phyloP scores from a whole-genome alignment of 2,113 vertebrate species.

The Protomyctophum bolini region DNA sequence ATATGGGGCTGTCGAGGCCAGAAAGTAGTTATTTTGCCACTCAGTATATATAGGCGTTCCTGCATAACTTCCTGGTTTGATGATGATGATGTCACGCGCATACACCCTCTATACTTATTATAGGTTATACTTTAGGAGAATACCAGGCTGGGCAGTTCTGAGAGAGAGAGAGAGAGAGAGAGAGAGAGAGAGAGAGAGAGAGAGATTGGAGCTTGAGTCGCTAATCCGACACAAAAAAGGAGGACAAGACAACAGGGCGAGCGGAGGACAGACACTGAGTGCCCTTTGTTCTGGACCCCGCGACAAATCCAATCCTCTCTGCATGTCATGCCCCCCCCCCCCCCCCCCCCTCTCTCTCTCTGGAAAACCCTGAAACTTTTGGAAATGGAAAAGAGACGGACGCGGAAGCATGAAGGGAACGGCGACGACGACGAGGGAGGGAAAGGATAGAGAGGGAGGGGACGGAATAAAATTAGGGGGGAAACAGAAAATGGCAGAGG shows the following conservation, averaged over 20 bases:
- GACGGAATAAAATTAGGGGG: constrained; percentile 28
- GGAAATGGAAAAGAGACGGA: constrained; percentile 17
- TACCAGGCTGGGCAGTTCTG: too few species aligned
- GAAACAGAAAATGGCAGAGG: constrained; percentile 38
- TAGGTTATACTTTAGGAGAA: too few species aligned
- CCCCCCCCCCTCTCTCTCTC: neutral
- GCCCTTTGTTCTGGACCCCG: constrained; percentile 23
- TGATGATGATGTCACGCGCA: too few species aligned
- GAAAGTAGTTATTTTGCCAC: too few species aligned
- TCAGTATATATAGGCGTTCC: too few species aligned
- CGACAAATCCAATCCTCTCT: constrained; percentile 37
- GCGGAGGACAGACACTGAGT: constrained; percentile 23
- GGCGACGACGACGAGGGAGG: constrained; percentile 9
- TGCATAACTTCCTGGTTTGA: too few species aligned
- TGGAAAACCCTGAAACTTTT: constrained; percentile 39
- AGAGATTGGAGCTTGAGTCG: constrained; percentile 10
- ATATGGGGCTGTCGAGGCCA: too few species aligned
- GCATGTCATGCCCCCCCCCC: constrained; percentile 21
- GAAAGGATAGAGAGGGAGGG: constrained; percentile 18
- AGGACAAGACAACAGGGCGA: constrained; percentile 40
- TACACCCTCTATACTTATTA: too few species aligned
- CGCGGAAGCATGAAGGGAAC: too few species aligned
- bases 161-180: constrained; percentile 17
- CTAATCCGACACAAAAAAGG: constrained; percentile 38
- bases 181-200: constrained; percentile 19